phyloP scores from a whole-genome alignment of 2,888 invertebrate genomes.

The Silvanus unidentatus region DNA sequence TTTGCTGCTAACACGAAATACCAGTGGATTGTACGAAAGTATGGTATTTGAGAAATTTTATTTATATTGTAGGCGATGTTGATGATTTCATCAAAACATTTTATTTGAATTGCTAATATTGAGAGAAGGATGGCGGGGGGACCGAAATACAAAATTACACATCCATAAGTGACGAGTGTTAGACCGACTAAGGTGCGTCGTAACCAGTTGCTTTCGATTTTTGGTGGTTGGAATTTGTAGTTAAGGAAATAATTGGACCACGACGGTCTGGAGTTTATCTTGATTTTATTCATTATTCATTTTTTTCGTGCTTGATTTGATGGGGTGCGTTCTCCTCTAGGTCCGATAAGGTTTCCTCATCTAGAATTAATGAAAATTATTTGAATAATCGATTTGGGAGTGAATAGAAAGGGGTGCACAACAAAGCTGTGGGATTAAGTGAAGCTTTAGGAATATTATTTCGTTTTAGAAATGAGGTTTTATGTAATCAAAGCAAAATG shows the following conservation, averaged over 20 bases:
- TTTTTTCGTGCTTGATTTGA: neutral
- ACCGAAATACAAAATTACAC: constrained; percentile 85
- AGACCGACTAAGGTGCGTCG: constrained; percentile 91
- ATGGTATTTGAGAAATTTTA: constrained; percentile 83
- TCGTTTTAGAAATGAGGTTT: too few species aligned
- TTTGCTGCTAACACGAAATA: constrained; percentile 95
- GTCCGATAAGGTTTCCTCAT: neutral
- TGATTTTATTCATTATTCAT: too few species aligned
- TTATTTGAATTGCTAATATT: constrained; percentile 92
- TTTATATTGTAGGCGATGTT: constrained; percentile 97
- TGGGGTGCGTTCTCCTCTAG: neutral
- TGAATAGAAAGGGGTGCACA: too few species aligned
- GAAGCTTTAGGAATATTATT: too few species aligned
- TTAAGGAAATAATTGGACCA: neutral
- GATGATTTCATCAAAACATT: constrained; percentile 98
- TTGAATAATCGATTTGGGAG: too few species aligned
- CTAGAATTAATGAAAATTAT: neutral
- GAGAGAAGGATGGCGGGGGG: constrained; percentile 88
- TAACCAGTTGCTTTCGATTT: constrained; percentile 67
- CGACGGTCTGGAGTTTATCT: neutral
- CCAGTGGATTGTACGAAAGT: constrained; percentile 86
- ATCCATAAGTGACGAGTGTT: constrained; percentile 87
- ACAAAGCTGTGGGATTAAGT: too few species aligned
- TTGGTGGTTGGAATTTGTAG: neutral
- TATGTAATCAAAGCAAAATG: too few species aligned